phyloP scores from a whole-genome alignment of 2,888 invertebrate species.

The Ichneumon xanthorius region DNA sequence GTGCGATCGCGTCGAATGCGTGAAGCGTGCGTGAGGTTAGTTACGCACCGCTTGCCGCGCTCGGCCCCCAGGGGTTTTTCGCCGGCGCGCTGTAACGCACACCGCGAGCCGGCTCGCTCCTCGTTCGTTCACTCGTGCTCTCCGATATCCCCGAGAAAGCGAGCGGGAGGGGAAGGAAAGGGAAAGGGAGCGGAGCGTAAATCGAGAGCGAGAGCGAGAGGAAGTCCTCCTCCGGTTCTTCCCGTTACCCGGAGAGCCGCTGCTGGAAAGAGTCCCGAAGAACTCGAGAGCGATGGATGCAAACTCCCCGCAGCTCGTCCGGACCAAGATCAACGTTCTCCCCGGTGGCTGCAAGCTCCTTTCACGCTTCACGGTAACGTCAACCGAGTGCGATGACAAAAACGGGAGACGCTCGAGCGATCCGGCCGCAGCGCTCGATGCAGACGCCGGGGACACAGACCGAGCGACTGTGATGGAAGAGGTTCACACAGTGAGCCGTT shows the following conservation, averaged over 20 bases:
- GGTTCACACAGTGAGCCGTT: slow-evolving; percentile 69
- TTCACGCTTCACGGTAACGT: slow-evolving; percentile 68
- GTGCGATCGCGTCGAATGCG: slow-evolving; percentile 80
- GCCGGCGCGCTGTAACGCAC: slow-evolving; percentile 65
- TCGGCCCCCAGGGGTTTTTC: slow-evolving; percentile 77
- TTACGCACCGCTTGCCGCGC: slow-evolving; percentile 81
- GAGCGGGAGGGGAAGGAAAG: slow-evolving; percentile 51
- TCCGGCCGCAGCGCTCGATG: background rate
- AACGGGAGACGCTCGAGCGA: slow-evolving; percentile 53
- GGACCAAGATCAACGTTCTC: slow-evolving; percentile 1
- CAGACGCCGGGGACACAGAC: slow-evolving; percentile 44
- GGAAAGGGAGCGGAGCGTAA: slow-evolving; percentile 53
- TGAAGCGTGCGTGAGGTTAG: slow-evolving; percentile 83
- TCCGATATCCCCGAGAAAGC: slow-evolving; percentile 45
- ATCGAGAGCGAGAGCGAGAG: slow-evolving; percentile 29
- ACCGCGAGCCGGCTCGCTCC: slow-evolving; percentile 45
- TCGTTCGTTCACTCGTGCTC: slow-evolving; percentile 18
- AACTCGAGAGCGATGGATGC: slow-evolving; percentile 8
- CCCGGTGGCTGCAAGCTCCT: slow-evolving; percentile 40
- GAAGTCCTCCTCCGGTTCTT: slow-evolving; percentile 65
- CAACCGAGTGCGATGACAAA: slow-evolving; percentile 66
- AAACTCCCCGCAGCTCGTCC: slow-evolving; percentile 21
- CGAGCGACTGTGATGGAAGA: slow-evolving; percentile 50
- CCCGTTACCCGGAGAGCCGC: slow-evolving; percentile 67
- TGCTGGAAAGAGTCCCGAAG: slow-evolving; percentile 24